Percentiles rank a stretch among this genome's conserved stretches.
phyloP scores from a whole-genome alignment of 2,797 vertebrate species.

The Podargus strigoides region DNA sequence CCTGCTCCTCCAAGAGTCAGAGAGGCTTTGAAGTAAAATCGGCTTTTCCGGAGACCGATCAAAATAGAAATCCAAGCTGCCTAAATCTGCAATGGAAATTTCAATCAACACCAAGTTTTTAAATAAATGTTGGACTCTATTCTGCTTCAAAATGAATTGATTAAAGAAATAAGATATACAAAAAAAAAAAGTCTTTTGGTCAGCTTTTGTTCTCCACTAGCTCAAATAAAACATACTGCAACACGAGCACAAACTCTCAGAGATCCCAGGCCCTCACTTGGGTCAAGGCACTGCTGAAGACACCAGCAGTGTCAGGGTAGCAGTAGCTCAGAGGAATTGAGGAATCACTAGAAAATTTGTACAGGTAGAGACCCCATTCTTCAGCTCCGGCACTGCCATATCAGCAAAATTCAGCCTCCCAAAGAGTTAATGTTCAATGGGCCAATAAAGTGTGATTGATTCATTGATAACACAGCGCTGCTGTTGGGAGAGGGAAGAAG shows the following conservation, averaged over 20 bases:
- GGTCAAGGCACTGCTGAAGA: neutral
- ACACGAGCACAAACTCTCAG: neutral
- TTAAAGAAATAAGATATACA: slow-evolving; percentile 65
- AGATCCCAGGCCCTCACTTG: neutral
- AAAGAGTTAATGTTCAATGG: neutral
- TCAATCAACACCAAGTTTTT: slow-evolving; percentile 70
- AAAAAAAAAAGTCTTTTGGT: slow-evolving; percentile 59
- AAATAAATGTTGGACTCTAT: slow-evolving; percentile 72
- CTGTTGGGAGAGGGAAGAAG: slow-evolving; percentile 46
- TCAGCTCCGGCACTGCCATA: neutral
- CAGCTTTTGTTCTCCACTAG: slow-evolving; percentile 32
- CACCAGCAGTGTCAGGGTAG: neutral
- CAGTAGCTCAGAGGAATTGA: neutral
- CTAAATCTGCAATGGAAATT: slow-evolving; percentile 76
- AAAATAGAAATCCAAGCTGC: slow-evolving; percentile 73
- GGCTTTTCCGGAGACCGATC: slow-evolving; percentile 70
- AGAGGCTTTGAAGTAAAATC: slow-evolving; percentile 72
- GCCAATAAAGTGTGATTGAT: slow-evolving; percentile 45
- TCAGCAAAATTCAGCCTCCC: neutral
- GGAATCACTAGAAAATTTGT: neutral
- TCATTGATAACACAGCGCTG: slow-evolving; percentile 13
- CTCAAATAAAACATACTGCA: slow-evolving; percentile 12
- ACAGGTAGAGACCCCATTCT: neutral
- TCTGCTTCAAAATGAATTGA: slow-evolving; percentile 63
- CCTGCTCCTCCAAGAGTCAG: slow-evolving; percentile 57